phyloP scores from a whole-genome alignment of 2,113 vertebrate genomes.

The Cyrtonyx montezumae region DNA sequence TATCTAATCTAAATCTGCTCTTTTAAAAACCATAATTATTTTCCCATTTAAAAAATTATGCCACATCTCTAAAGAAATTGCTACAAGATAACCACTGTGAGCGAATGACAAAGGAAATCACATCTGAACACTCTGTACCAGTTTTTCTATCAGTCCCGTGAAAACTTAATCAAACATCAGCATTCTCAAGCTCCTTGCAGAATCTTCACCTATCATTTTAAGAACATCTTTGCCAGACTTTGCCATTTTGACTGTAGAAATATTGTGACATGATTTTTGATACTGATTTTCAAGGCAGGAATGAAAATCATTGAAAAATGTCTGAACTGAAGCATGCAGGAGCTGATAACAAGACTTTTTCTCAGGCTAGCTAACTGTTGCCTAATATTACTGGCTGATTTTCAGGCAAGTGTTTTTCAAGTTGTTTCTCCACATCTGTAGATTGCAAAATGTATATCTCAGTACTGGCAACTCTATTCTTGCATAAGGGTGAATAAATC shows the following conservation, averaged over 20 bases:
- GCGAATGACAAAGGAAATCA: background rate
- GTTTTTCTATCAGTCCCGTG: background rate
- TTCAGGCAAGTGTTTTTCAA: background rate
- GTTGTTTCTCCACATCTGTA: background rate
- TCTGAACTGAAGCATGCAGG: background rate
- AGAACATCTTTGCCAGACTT: background rate
- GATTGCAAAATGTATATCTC: slow-evolving; percentile 12
- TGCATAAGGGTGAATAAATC: background rate
- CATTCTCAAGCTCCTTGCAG: background rate
- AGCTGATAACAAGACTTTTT: slow-evolving; percentile 36
- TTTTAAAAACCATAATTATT: too few species aligned
- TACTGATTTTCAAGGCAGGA: background rate
- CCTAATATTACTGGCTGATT: background rate
- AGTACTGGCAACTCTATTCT: background rate
- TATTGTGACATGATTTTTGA: background rate
- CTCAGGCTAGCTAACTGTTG: background rate
- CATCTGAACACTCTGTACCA: background rate
- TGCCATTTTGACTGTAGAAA: background rate
- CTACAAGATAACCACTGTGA: background rate
- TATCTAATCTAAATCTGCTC: too few species aligned
- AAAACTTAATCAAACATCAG: background rate
- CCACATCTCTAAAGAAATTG: background rate
- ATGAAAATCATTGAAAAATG: background rate
- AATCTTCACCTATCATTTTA: background rate
- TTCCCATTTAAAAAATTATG: background rate